A percentile compares a stretch with the other conserved stretches of the same genome.
These are phyloP conservation scores for Phyllostomus hastatus DNA, from an alignment of 2,113 vertebrate genomes.

Conservation along the genomic window DNA sequence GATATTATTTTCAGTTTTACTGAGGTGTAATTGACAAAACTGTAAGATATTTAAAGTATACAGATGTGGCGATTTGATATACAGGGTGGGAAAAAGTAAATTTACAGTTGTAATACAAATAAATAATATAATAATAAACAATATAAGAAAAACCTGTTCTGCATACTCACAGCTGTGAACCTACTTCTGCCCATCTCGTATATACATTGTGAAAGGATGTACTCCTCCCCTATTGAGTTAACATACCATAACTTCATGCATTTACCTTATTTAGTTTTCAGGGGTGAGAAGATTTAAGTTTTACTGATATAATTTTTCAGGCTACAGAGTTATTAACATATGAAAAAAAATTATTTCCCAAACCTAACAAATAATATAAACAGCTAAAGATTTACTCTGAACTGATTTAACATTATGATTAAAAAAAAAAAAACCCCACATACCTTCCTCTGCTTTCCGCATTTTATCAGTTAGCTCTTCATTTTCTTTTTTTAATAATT, in stretches of 20 bases:
- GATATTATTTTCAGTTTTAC: background rate
- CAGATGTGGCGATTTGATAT: background rate
- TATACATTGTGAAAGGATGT: background rate
- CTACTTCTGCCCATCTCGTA: background rate
- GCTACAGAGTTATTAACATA: background rate
- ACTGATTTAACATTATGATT: background rate
- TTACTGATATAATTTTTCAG: slow-evolving; percentile 20
- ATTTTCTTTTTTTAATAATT: slow-evolving; percentile 93
- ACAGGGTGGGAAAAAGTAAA: background rate
- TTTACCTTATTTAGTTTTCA: background rate
- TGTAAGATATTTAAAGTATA: background rate
- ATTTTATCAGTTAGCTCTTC: slow-evolving; percentile 89
- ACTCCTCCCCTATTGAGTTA: background rate
- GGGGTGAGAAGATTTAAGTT: background rate
- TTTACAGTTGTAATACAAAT: background rate
- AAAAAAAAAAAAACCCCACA: background rate
- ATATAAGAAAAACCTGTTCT: background rate
- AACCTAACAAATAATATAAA: background rate
- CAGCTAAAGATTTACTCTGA: background rate
- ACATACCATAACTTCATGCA: background rate
- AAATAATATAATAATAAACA: background rate
- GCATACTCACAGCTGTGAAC: background rate
- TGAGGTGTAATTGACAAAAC: background rate
- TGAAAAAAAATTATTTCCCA: slow-evolving; percentile 31
- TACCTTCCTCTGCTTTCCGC: slow-evolving; percentile 89